Evolutionary conservation across 2,888 invertebrate genomes (phyloP).

Genomic region (Mythimna albipuncta): DNA sequence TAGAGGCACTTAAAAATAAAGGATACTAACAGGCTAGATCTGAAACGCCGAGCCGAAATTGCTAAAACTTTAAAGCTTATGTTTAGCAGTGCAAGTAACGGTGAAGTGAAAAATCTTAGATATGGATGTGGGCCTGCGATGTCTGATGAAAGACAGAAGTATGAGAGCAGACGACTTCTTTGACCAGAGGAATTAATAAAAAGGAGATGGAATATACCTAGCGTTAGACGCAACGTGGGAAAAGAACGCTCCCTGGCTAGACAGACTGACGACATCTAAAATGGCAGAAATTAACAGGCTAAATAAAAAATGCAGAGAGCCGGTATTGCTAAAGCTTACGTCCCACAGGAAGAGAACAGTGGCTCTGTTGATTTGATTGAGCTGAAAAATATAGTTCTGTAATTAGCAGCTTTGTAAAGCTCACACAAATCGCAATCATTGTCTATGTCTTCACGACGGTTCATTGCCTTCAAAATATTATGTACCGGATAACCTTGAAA

Average conservation of each 20-base stretch:
- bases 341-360: background rate
- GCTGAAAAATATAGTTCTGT: background rate
- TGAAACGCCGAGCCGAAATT: no score
- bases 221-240: background rate
- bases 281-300: background rate
- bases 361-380: background rate
- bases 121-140: background rate
- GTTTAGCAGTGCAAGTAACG: no score
- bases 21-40: no score
- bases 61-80: no score
- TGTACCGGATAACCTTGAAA: constrained; percentile 44
- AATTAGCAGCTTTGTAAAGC: background rate
- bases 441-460: constrained; percentile 1
- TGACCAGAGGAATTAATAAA: background rate
- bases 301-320: background rate
- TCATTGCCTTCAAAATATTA: constrained; percentile 24
- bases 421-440: background rate
- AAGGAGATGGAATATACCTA: background rate
- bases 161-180: background rate
- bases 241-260: background rate
- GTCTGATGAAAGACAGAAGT: background rate
- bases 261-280: constrained; percentile 5
- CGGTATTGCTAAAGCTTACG: background rate
- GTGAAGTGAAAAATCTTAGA: no score
- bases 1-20: no score